Evolutionary conservation across 2,113 vertebrate species (phyloP).

Genomic region (Andinoacara biseriatus): DNA sequence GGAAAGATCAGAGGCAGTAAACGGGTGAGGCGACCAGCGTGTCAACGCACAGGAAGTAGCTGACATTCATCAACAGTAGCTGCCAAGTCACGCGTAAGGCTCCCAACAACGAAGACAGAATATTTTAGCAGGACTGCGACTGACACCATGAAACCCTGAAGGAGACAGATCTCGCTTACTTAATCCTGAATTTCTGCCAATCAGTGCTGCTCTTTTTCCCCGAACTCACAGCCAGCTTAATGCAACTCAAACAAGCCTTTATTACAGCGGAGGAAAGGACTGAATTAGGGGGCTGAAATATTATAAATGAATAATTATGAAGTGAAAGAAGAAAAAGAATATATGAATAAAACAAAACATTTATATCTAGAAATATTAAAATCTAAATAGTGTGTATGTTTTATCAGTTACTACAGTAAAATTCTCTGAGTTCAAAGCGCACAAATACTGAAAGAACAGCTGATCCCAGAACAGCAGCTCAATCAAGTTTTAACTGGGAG

Average conservation of each 20-base stretch:
- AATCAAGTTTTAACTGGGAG: too few species aligned
- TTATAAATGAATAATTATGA: background rate
- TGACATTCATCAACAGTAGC: background rate
- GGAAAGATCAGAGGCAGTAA: background rate
- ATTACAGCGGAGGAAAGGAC: fast-evolving
- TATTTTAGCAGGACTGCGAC: background rate
- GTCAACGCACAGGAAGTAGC: background rate
- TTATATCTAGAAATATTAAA: too few species aligned
- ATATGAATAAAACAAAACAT: background rate
- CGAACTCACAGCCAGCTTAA: background rate
- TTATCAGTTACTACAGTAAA: too few species aligned
- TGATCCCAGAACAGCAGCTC: too few species aligned
- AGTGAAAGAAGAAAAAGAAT: background rate
- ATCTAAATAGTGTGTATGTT: too few species aligned
- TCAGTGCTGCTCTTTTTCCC: background rate
- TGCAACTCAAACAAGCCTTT: background rate
- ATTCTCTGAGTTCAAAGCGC: too few species aligned
- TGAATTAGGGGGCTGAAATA: background rate
- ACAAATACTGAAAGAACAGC: background rate
- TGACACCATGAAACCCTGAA: background rate
- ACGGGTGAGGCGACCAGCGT: background rate
- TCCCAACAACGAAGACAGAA: background rate
- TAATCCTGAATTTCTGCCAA: background rate
- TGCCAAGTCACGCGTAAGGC: background rate
- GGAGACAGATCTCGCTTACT: fast-evolving